Base-by-base conservation (phyloP, 23 tunicate genomes). In the Styela clava region DNA sequence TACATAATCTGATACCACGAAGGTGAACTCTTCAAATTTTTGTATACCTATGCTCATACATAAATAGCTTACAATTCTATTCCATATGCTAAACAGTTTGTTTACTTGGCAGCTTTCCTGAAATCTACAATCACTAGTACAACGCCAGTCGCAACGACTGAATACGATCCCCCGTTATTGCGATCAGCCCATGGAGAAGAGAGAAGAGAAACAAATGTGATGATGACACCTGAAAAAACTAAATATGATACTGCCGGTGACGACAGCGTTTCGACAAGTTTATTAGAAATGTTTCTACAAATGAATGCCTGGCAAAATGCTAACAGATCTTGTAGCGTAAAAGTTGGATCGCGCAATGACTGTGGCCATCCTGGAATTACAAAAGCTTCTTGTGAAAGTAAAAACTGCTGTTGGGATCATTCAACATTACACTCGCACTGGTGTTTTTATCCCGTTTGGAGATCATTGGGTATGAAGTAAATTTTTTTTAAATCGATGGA, bases 341-440 rank as follows among this genome's bases (percentile, higher is more conserved):
- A 36, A 24, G 29, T 22, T 25, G 68, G 24, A 25, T 12, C 7
- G 12, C 61, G 87, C 30, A 74, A 33, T 19, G 82, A 87, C 22
- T 87, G 91, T 36, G 91, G 91, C 24, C 65, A 34, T 65, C 86
- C 85, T 1, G 91, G 91, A 12, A 87, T 87, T 22, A 74, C 78
- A 28, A 71, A 63, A 34, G 51, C 21, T 0, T 80, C 35, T 61
- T 87, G 91, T 68, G 31, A 24, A 32, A 33, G 32, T 27, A 52
- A 52, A 34, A 76, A 84, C 3, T 87, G 91, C 74, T 87, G 91
- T 68, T 87, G 91, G 91, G 86, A 87, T 51, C 62, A 67, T 51
- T 27, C 74, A 51, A 25, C 44, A 29, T n/a, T 26, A 21, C 31
- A 44, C 74, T 26, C 67, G 30, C 12, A 23, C 69, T 82, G 85